These are phyloP conservation scores for Drosophila nigrodunni DNA, from an alignment of 1,140 invertebrate genomes.

Conservation along the genomic window DNA sequence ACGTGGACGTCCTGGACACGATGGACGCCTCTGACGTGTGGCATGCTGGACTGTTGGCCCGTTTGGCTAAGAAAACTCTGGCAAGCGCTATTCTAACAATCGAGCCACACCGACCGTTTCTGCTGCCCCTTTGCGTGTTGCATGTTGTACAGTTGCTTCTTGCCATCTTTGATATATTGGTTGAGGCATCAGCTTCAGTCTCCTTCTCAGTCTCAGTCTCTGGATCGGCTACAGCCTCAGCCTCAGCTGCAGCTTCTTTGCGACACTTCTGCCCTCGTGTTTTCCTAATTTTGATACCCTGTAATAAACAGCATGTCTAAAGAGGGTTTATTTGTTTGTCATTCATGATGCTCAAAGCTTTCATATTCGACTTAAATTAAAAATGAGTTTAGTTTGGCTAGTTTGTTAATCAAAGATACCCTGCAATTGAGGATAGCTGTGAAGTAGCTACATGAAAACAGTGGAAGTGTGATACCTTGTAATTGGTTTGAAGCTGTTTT, in stretches of 20 bases:
- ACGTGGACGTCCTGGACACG: constrained; percentile 23
- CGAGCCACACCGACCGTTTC: constrained; percentile 36
- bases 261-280: constrained; percentile 27
- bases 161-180: constrained; percentile 57
- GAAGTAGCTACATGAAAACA: too few relatives aligned
- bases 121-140: constrained; percentile 27
- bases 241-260: constrained; percentile 6
- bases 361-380: too few relatives aligned
- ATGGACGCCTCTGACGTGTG: constrained; percentile 49
- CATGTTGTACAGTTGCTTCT: constrained; percentile 71
- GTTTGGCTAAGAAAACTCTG: constrained; percentile 38
- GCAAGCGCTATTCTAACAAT: constrained; percentile 28
- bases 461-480: too few relatives aligned
- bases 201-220: too few relatives aligned
- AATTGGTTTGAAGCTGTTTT: too few relatives aligned
- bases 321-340: not conserved
- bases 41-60: constrained; percentile 40
- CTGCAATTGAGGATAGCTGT: too few relatives aligned
- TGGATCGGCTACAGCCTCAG: too few relatives aligned
- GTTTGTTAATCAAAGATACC: too few relatives aligned
- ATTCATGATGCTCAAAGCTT: not conserved
- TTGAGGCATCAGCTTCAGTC: constrained; percentile 9
- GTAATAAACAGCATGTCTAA: not conserved
- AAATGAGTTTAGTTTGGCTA: too few relatives aligned
- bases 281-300: constrained; percentile 35